Evolutionary conservation across 2,888 invertebrate species (phyloP).

Genomic region (Hirtodrosophila alboralis): DNA sequence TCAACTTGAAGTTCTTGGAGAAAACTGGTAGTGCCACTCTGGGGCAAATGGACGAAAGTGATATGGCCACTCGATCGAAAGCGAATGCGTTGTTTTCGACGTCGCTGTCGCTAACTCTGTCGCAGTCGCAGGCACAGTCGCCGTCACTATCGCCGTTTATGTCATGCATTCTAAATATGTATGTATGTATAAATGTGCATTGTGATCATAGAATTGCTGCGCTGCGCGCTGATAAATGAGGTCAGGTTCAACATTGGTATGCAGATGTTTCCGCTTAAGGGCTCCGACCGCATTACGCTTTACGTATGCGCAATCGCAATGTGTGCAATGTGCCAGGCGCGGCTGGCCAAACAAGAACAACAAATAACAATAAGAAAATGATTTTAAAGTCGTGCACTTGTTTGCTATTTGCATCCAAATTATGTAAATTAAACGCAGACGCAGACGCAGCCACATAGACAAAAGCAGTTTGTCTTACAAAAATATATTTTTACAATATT

Average conservation of each 20-base stretch:
- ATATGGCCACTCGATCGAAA: conserved; percentile 78
- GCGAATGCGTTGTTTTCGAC: conserved; percentile 60
- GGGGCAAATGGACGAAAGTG: conserved; percentile 68
- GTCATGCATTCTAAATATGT: conserved; percentile 48
- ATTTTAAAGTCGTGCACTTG: conserved; percentile 31
- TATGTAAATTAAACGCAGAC: conserved; percentile 57
- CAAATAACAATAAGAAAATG: conserved; percentile 3
- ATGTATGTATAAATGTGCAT: not conserved
- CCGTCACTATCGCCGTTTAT: conserved; percentile 24
- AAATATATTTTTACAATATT: conserved; percentile 28
- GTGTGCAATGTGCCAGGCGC: conserved; percentile 30
- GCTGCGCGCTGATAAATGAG: conserved; percentile 29
- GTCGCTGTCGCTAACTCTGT: conserved; percentile 34
- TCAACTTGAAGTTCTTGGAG: conserved; percentile 73
- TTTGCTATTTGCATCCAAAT: conserved; percentile 40
- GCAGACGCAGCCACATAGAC: conserved; percentile 30
- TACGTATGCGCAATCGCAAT: conserved; percentile 33
- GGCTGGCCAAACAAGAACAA: conserved; percentile 32
- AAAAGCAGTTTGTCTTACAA: conserved; percentile 38
- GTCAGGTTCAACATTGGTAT: conserved; percentile 54
- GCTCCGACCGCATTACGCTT: conserved; percentile 3
- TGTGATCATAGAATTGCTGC: conserved; percentile 34
- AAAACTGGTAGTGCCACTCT: conserved; percentile 73
- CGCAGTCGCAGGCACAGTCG: too few relatives aligned
- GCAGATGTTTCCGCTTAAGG: conserved; percentile 30